Percentiles rank a stretch among this genome's conserved stretches.
Evolutionary conservation across 2,888 invertebrate species (phyloP).

Genomic region (Stenoptilia bipunctidactyla): DNA sequence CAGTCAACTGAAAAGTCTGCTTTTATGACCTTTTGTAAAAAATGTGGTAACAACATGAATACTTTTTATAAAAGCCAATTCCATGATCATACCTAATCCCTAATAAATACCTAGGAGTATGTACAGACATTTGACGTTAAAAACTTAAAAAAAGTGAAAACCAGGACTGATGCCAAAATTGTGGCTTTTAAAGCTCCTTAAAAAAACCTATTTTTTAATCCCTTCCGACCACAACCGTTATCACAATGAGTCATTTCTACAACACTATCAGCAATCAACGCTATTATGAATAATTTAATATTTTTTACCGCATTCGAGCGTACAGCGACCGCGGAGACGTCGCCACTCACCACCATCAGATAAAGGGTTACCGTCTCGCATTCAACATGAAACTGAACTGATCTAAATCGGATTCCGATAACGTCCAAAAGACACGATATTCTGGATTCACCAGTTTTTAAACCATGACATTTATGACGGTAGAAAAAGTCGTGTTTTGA

Average conservation of each 20-base stretch:
- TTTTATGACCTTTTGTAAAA: too few relatives aligned
- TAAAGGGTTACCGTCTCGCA: slow-evolving; percentile 50
- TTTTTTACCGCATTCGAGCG: background rate
- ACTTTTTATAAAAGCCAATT: too few relatives aligned
- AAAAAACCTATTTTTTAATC: too few relatives aligned
- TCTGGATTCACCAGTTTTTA: background rate
- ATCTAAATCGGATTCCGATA: slow-evolving; percentile 52
- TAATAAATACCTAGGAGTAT: too few relatives aligned
- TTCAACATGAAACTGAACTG: slow-evolving; percentile 38
- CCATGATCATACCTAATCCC: too few relatives aligned
- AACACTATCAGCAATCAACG: slow-evolving; percentile 17
- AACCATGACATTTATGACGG: background rate
- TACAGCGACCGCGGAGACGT: slow-evolving; percentile 31
- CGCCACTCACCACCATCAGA: slow-evolving; percentile 51
- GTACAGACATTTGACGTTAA: too few relatives aligned
- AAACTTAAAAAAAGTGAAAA: too few relatives aligned
- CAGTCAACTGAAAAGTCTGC: too few relatives aligned
- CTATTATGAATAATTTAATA: slow-evolving; percentile 35
- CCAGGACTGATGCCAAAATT: too few relatives aligned
- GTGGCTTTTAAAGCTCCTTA: too few relatives aligned
- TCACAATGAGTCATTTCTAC: slow-evolving; percentile 14
- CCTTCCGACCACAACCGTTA: background rate
- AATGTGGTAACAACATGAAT: too few relatives aligned
- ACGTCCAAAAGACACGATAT: slow-evolving; percentile 41
- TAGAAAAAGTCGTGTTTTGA: background rate